These are phyloP conservation scores for Zaprionus bogoriensis DNA, from an alignment of 2,888 invertebrate species.

Conservation along the genomic window DNA sequence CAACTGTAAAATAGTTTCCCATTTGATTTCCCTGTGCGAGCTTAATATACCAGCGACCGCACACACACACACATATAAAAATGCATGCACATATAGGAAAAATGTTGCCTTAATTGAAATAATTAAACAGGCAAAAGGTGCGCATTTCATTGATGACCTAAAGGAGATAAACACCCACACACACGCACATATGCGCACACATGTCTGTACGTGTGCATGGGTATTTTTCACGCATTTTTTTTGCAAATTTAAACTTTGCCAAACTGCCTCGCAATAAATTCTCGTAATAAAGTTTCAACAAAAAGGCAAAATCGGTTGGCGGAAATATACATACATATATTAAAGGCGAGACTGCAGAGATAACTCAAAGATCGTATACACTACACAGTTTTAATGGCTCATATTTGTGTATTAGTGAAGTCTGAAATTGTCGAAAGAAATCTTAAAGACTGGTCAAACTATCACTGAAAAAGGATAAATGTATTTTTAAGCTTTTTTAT, in stretches of 20 bases:
- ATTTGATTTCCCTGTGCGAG: conserved; percentile 1
- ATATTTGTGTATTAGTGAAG: no score
- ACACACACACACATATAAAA: neutral
- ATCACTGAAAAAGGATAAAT: no score
- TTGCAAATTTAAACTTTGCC: conserved; percentile 44
- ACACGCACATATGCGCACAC: neutral
- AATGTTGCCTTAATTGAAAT: conserved; percentile 61
- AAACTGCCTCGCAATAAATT: conserved; percentile 57
- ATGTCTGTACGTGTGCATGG: neutral
- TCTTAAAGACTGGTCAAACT: no score
- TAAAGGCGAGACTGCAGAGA: neutral
- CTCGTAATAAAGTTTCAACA: conserved; percentile 67
- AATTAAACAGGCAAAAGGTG: conserved; percentile 63
- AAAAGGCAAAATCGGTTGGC: conserved; percentile 28
- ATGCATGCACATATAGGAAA: conserved; percentile 14
- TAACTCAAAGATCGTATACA: neutral
- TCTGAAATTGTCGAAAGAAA: no score
- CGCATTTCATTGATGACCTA: conserved; percentile 57
- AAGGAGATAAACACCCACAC: conserved; percentile 31
- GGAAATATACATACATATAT: conserved; percentile 10
- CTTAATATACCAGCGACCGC: neutral
- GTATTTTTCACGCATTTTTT: conserved; percentile 32
- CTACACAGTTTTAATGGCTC: no score
- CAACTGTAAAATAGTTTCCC: neutral
- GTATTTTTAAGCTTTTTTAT: no score